These are phyloP conservation scores for Scaeva pyrastri DNA, from an alignment of 2,888 invertebrate species.

Conservation along the genomic window DNA sequence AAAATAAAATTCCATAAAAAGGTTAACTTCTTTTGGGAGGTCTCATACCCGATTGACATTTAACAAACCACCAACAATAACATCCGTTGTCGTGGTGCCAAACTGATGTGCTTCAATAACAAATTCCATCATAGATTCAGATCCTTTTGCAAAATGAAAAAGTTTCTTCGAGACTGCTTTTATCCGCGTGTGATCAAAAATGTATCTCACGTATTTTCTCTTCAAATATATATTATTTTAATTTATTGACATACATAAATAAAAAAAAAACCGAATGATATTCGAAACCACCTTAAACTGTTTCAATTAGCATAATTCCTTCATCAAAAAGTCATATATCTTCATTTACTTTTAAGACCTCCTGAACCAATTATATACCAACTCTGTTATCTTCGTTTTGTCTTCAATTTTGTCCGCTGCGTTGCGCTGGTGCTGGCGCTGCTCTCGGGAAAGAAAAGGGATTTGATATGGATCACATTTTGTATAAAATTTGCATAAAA, in stretches of 20 bases:
- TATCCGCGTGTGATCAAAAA: conserved; percentile 48
- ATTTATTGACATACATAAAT: background rate
- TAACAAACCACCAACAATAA: no score
- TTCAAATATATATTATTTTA: conserved; percentile 10
- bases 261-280: conserved; percentile 20
- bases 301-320: conserved; percentile 70
- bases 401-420: background rate
- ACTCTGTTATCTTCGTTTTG: background rate
- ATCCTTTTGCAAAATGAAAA: no score
- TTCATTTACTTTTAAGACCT: conserved; percentile 34
- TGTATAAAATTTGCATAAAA: conserved; percentile 63
- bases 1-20: no score
- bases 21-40: no score
- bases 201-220: conserved; percentile 66
- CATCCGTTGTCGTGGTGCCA: no score
- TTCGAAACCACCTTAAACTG: conserved; percentile 53
- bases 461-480: conserved; percentile 60
- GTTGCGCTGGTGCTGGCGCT: no score
- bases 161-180: no score
- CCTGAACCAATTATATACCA: conserved; percentile 56
- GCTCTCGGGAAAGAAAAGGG: background rate
- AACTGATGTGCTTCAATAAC: no score
- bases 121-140: no score
- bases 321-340: conserved; percentile 30
- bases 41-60: no score